Percentiles rank a stretch among this genome's conserved stretches.
Conservation (phyloP, 2,113 vertebrate genomes). For the Cettia cetti region DNA sequence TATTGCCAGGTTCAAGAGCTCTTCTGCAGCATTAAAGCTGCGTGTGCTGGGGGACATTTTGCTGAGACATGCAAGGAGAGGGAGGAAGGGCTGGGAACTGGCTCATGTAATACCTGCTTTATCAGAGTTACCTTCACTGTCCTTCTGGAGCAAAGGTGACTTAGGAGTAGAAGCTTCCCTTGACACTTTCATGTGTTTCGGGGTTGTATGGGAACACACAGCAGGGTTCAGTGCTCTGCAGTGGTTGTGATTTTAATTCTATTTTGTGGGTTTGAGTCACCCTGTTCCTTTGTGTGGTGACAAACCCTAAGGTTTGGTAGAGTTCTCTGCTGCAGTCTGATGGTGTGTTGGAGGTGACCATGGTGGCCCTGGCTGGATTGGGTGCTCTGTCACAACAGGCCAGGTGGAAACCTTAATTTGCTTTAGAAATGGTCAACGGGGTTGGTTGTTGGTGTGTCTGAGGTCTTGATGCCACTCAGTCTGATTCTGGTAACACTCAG, state of each 20-base stretch:
- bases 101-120: neutral
- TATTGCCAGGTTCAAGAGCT: neutral
- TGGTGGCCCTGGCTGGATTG: neutral
- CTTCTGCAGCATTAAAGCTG: neutral
- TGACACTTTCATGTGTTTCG: neutral
- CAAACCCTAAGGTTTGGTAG: neutral
- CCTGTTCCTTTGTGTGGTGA: neutral
- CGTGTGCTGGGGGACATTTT: neutral
- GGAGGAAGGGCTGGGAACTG: neutral
- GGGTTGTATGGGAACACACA: fast-evolving
- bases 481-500: neutral
- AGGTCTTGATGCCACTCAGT: neutral
- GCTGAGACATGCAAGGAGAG: neutral
- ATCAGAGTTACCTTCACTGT: slow-evolving; percentile 39
- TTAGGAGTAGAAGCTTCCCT: neutral
- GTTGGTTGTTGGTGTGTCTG: neutral
- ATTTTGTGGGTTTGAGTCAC: neutral
- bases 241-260: neutral
- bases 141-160: slow-evolving; percentile 38
- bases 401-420: neutral
- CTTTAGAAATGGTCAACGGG: neutral
- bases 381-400: neutral
- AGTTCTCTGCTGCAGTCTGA: neutral
- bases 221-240: neutral
- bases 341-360: fast-evolving